Conservation (phyloP, 1,140 invertebrate genomes). For the Popillia japonica region DNA sequence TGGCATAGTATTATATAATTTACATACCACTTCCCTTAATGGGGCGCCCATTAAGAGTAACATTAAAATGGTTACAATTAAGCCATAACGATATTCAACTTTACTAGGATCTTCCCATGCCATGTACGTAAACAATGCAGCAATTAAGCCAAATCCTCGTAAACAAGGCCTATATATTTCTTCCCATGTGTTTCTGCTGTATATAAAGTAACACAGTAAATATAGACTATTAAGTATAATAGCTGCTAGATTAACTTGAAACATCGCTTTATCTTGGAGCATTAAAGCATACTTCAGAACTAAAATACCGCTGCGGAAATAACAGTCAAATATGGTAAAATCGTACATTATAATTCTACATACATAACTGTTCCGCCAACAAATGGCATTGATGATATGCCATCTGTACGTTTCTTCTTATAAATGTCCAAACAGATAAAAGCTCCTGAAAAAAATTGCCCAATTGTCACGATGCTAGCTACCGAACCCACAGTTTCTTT, state of each 20-base stretch:
- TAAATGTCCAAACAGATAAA: conserved; percentile 76
- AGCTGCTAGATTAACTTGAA: conserved; percentile 77
- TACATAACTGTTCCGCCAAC: conserved; percentile 78
- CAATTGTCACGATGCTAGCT: conserved; percentile 68
- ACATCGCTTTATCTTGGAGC: conserved; percentile 75
- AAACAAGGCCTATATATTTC: conserved; percentile 62
- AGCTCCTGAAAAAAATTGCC: conserved; percentile 71
- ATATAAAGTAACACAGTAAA: conserved; percentile 71
- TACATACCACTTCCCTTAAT: conserved; percentile 73
- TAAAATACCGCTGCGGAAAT: conserved; percentile 68
- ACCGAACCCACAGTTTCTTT: conserved; percentile 65
- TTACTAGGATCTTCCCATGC: conserved; percentile 68
- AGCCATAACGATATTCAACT: conserved; percentile 73
- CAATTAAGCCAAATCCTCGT: conserved; percentile 64
- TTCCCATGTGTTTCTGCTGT: conserved; percentile 66
- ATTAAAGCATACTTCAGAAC: conserved; percentile 77
- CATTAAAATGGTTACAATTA: conserved; percentile 74
- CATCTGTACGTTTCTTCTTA: conserved; percentile 69
- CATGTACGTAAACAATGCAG: conserved; percentile 69
- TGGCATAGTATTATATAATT: conserved; percentile 37
- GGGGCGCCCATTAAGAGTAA: conserved; percentile 74
- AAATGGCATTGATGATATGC: conserved; percentile 71
- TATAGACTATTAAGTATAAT: conserved; percentile 72
- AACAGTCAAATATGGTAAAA: conserved; percentile 1
- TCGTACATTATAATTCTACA: conserved; percentile 59